Base-by-base conservation (phyloP, 2,888 invertebrate genomes). In the Drosophila hamatofila region DNA sequence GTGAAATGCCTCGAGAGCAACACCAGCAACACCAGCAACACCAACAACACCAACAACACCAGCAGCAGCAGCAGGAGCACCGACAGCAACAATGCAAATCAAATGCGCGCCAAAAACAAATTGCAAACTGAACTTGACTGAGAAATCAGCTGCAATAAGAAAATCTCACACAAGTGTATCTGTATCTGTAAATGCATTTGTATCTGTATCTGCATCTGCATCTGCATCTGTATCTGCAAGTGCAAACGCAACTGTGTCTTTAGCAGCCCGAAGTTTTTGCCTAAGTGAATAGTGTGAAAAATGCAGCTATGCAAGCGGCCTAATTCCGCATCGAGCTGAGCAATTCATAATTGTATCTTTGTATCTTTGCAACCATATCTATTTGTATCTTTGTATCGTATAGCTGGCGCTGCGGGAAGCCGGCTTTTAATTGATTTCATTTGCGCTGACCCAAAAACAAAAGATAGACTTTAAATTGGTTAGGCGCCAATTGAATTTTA, bases 91-190 rank as follows among this genome's bases (percentile, higher is more conserved):
- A 74, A 80, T 61, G 68, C 73, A 70, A 86, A 81, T 78, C 75
- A 81, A 88, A 82, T 80, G 78, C 80, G 78, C 82, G 79, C 81
- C 81, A 83, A 72, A 83, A 80, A 81, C 80, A 88, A 90, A 90
- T 90, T 88, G 86, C 83, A 72, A 89, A 90, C 88, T 91, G 91
- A 91, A 91, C 91, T 91, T 91, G 91, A 91, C 88, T 91, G 88
- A 81, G 89, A 90, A 91, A 89, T 82, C 79, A 78, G 78, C 75
- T 60, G 73, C 72, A 75, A 56, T 74, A 77, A 48, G 54, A 78
- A 69, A 61, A 68, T 52, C 56, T 42, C 56, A 58, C 75, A 64
- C 56, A 66, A 70, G 49, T 51, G 52, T 16, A 62, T 41, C 61
- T 51, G 57, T 14, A 59, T 39, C 57, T 49, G 59, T 23, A 60